These are phyloP conservation scores for Tolypeutes matacus DNA, from an alignment of 2,797 vertebrate species.

Conservation along the genomic window DNA sequence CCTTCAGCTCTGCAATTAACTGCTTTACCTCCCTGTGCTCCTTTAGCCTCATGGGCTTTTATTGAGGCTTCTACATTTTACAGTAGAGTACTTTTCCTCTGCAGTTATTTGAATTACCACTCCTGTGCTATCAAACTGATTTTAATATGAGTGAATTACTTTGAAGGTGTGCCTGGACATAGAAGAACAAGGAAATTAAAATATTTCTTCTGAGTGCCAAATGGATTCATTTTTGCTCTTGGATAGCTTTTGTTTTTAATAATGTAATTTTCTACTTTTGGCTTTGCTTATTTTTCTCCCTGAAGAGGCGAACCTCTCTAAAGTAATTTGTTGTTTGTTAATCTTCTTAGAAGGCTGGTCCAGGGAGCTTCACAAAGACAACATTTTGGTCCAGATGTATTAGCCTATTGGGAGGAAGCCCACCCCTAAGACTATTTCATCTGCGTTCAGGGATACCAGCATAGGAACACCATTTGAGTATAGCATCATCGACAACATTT, in stretches of 20 bases:
- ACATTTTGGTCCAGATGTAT: background rate
- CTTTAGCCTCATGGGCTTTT: background rate
- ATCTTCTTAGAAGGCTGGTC: slow-evolving; percentile 10
- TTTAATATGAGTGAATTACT: slow-evolving; percentile 3
- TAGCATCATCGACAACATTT: background rate
- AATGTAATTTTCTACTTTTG: slow-evolving; percentile 14
- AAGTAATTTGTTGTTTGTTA: slow-evolving; percentile 28
- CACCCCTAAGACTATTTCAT: background rate
- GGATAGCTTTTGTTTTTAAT: slow-evolving; percentile 27
- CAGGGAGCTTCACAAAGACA: background rate
- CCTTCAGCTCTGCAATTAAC: background rate
- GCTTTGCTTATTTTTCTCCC: slow-evolving; percentile 52
- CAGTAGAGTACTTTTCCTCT: background rate
- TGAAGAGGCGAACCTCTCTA: background rate
- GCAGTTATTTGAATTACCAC: background rate
- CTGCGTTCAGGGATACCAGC: background rate
- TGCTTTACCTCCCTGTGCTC: background rate
- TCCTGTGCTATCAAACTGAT: background rate
- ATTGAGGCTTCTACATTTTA: background rate
- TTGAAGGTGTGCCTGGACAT: background rate
- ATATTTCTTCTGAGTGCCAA: background rate
- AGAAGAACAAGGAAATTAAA: slow-evolving; percentile 13
- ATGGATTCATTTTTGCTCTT: slow-evolving; percentile 27
- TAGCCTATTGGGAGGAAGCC: background rate
- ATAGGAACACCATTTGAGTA: background rate